Conservation (phyloP, 2,113 vertebrate species). For the Gnathonemus echidnorhynchus region DNA sequence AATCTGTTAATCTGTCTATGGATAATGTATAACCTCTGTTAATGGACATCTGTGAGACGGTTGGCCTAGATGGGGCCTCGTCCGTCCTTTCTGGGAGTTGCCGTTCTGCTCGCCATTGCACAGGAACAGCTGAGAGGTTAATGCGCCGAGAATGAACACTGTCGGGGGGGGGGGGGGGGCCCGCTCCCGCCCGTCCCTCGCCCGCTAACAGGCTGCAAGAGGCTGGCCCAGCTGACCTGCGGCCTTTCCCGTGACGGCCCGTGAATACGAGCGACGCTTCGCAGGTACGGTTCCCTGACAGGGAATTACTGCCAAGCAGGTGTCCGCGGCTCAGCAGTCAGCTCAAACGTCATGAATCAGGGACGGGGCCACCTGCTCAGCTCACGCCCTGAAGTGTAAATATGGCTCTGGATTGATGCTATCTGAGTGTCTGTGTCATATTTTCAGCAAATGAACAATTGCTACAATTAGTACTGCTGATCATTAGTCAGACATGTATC, state of each 20-base stretch:
- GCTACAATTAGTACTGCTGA: neutral
- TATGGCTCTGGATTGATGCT: neutral
- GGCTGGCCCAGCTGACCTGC: neutral
- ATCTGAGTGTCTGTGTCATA: neutral
- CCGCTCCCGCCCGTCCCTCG: neutral
- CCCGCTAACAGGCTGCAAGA: neutral
- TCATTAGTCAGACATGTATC: neutral
- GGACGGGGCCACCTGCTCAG: neutral
- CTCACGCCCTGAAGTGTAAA: neutral
- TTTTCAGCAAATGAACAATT: neutral
- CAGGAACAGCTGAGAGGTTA: neutral
- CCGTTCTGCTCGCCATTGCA: neutral
- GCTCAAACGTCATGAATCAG: neutral
- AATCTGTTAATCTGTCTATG: constrained; percentile 1
- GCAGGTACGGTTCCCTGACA: neutral
- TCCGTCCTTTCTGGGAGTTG: neutral
- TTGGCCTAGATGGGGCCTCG: neutral
- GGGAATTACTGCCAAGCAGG: neutral
- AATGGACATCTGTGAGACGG: neutral
- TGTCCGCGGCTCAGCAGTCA: neutral
- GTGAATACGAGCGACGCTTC: neutral
- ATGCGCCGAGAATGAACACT: neutral
- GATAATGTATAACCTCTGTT: constrained; percentile 9
- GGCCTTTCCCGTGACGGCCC: neutral
- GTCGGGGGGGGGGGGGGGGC: neutral